Evolutionary conservation across 2,888 invertebrate species (phyloP).

Genomic region (Aspidiotus destructor): DNA sequence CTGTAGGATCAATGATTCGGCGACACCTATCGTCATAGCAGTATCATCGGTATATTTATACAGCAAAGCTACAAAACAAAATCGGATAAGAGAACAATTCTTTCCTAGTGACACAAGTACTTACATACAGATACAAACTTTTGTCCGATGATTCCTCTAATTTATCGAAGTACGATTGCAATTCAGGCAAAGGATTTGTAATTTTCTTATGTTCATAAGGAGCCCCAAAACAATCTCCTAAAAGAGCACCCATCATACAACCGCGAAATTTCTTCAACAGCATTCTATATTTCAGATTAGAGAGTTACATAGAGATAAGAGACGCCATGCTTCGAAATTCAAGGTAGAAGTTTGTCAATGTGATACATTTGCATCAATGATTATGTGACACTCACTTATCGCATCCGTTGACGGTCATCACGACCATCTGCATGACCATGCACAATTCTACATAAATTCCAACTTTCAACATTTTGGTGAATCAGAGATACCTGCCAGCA

Average conservation of each 20-base stretch:
- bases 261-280: slow-evolving; percentile 54
- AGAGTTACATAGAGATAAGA: too few species aligned
- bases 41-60: slow-evolving; percentile 57
- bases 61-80: slow-evolving; percentile 41
- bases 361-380: too few species aligned
- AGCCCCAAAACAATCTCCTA: slow-evolving; percentile 62
- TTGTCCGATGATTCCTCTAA: slow-evolving; percentile 48
- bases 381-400: too few species aligned
- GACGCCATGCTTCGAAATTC: too few species aligned
- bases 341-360: too few species aligned
- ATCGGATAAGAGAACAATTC: slow-evolving; percentile 1
- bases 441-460: too few species aligned
- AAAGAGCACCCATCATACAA: slow-evolving; percentile 53
- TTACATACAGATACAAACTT: slow-evolving; percentile 46
- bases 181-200: slow-evolving; percentile 44
- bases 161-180: slow-evolving; percentile 52
- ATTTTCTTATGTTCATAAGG: slow-evolving; percentile 52
- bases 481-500: too few species aligned
- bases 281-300: slow-evolving; percentile 33
- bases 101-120: too few species aligned
- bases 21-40: slow-evolving; percentile 57
- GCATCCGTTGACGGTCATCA: too few species aligned
- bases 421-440: too few species aligned
- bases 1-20: slow-evolving; percentile 50
- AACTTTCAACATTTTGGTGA: too few species aligned